phyloP scores from a whole-genome alignment of 2,888 invertebrate genomes.

The Aporophyla lueneburgensis region DNA sequence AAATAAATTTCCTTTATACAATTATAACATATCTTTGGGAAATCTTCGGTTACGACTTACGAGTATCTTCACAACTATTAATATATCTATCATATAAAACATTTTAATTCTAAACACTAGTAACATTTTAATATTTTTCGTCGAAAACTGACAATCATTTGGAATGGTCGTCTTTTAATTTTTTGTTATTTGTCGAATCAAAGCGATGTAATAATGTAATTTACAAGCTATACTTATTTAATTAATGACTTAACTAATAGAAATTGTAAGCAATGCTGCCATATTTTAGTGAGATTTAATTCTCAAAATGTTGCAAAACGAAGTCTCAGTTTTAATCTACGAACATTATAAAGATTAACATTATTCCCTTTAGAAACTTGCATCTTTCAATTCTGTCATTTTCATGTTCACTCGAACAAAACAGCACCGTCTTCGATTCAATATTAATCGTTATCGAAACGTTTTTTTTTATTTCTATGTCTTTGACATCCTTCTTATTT shows the following conservation, averaged over 20 bases:
- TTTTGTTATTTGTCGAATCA: constrained; percentile 53
- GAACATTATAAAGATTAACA: constrained; percentile 29
- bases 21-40: constrained; percentile 67
- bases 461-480: constrained; percentile 71
- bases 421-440: constrained; percentile 73
- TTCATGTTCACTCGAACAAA: constrained; percentile 52
- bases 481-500: constrained; percentile 80
- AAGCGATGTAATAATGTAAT: constrained; percentile 51
- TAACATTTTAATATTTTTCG: constrained; percentile 67
- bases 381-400: constrained; percentile 33
- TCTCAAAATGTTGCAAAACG: constrained; percentile 29
- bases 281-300: constrained; percentile 44
- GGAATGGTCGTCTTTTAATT: constrained; percentile 65
- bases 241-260: constrained; percentile 44
- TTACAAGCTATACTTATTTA: constrained; percentile 41
- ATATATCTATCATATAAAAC: constrained; percentile 70
- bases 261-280: constrained; percentile 62
- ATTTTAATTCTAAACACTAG: constrained; percentile 62
- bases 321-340: constrained; percentile 32
- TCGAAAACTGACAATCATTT: constrained; percentile 68
- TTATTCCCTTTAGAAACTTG: constrained; percentile 32
- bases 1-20: constrained; percentile 55
- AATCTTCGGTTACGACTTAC: constrained; percentile 62
- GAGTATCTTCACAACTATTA: constrained; percentile 51
- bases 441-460: constrained; percentile 63